A percentile compares a stretch with the other conserved stretches of the same genome.
Evolutionary conservation across 2,888 invertebrate species (phyloP).

Genomic region (Globia sparganii): DNA sequence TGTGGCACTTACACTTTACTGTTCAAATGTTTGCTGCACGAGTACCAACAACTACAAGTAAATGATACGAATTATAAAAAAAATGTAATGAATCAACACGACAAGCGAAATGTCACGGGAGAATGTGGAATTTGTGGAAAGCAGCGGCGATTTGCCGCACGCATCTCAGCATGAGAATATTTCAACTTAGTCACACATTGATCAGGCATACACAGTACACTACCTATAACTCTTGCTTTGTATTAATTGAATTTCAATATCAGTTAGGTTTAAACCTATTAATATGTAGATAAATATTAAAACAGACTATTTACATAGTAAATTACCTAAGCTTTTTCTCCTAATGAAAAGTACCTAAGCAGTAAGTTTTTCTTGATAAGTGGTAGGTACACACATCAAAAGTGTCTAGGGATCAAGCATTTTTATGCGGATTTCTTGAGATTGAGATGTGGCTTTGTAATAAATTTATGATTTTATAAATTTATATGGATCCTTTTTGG

Average conservation of each 20-base stretch:
- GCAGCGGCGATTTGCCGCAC: constrained; percentile 42
- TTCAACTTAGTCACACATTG: constrained; percentile 3
- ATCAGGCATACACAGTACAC: too few relatives aligned
- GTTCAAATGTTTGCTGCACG: constrained; percentile 35
- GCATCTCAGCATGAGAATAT: constrained; percentile 36
- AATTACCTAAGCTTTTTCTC: too few relatives aligned
- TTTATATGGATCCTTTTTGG: too few relatives aligned
- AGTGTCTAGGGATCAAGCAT: too few relatives aligned
- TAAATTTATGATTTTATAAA: too few relatives aligned
- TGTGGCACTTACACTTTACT: constrained; percentile 40
- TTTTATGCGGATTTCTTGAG: too few relatives aligned
- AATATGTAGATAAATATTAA: background rate
- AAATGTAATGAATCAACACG: constrained; percentile 55
- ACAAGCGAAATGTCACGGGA: constrained; percentile 40
- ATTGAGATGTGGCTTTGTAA: too few relatives aligned
- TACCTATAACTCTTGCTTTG: background rate
- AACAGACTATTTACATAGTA: background rate
- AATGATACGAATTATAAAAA: constrained; percentile 51
- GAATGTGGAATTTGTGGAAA: constrained; percentile 67
- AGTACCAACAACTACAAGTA: constrained; percentile 28
- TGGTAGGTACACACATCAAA: too few relatives aligned
- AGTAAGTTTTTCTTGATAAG: background rate
- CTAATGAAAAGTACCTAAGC: background rate
- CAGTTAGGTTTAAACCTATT: background rate
- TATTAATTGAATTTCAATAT: background rate